Evolutionary conservation across 2,888 invertebrate genomes (phyloP).

Genomic region (Crossocerus cetratus): DNA sequence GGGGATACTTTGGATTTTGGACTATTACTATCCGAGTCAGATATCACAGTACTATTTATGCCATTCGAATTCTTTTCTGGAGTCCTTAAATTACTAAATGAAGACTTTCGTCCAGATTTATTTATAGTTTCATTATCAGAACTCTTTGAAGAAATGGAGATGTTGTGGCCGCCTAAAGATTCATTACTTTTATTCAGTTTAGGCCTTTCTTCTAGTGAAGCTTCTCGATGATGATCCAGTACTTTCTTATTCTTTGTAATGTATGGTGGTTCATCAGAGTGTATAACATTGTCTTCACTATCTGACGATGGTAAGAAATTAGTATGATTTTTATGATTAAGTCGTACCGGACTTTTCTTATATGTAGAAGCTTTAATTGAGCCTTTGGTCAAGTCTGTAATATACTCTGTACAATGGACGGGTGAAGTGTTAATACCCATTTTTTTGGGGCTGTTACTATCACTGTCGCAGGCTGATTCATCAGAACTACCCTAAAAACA

Average conservation of each 20-base stretch:
- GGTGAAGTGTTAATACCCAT: not conserved
- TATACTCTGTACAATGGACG: conserved; percentile 11
- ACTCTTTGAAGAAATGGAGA: not conserved
- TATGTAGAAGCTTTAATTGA: not conserved
- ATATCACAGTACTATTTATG: conserved; percentile 30
- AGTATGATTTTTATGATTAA: not conserved
- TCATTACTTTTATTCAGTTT: too few species aligned
- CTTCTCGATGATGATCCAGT: too few species aligned
- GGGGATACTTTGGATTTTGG: conserved; percentile 36
- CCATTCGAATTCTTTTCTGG: conserved; percentile 11
- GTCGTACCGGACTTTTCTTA: not conserved
- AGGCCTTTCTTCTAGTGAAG: too few species aligned
- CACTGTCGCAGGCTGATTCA: conserved; percentile 12
- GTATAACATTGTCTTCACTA: conserved; percentile 43
- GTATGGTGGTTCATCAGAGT: not conserved
- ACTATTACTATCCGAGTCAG: conserved; percentile 59
- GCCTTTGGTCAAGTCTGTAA: not conserved
- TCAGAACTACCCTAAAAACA: conserved; percentile 43
- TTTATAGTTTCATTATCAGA: not conserved
- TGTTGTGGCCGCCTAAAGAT: too few species aligned
- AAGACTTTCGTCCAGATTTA: too few species aligned
- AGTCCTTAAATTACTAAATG: not conserved
- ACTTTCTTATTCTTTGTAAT: conserved; percentile 7
- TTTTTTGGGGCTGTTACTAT: not conserved
- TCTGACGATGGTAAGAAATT: conserved; percentile 46